Evolutionary conservation across 1,140 invertebrate species (phyloP).

Genomic region (Asobara japonica): DNA sequence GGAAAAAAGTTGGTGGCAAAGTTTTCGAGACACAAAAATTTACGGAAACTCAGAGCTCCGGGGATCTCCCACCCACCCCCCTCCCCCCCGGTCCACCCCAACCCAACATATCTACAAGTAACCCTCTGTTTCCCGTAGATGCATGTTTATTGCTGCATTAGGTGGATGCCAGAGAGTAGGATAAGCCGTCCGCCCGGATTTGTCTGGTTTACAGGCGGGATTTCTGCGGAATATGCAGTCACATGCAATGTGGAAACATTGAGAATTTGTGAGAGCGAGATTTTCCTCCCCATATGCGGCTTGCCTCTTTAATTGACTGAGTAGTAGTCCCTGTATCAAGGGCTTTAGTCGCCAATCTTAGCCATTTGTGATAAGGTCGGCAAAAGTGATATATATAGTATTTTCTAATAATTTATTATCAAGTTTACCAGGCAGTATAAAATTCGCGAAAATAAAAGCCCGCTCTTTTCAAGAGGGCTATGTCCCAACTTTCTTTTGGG

Average conservation of each 20-base stretch:
- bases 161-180: conserved; percentile 27
- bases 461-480: too few species aligned
- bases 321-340: not conserved
- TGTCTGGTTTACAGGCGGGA: conserved; percentile 51
- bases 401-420: too few species aligned
- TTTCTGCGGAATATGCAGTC: conserved; percentile 46
- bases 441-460: too few species aligned
- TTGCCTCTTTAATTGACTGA: not conserved
- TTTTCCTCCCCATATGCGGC: not conserved
- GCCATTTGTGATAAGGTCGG: not conserved
- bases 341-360: not conserved
- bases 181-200: conserved; percentile 44
- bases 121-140: conserved; percentile 47
- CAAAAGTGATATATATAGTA: not conserved
- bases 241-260: not conserved
- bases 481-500: too few species aligned
- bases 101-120: conserved; percentile 4
- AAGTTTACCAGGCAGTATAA: too few species aligned
- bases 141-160: conserved; percentile 59
- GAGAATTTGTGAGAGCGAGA: not conserved
- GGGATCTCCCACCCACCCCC: too few species aligned
- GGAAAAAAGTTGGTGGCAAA: too few species aligned
- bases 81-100: not conserved
- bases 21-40: too few species aligned
- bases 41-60: too few species aligned